Base-by-base conservation (phyloP, 2,888 invertebrate genomes). In the Lagria hirta region DNA sequence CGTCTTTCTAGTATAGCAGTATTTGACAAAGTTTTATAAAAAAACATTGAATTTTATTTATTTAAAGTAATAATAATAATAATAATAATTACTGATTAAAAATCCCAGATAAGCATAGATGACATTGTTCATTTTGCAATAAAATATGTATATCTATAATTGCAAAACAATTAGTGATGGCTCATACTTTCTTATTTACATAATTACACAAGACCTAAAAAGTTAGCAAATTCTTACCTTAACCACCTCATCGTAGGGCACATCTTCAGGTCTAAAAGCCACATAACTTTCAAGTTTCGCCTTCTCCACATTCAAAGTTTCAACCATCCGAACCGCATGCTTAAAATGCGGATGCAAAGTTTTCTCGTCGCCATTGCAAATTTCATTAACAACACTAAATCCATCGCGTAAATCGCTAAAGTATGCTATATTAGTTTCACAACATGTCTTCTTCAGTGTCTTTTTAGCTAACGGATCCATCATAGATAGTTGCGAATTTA, bases 381-480 rank as follows among this genome's bases (percentile, higher is more conserved):
- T 53, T 22, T 58, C 53, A 17, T 71, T 70, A 44, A 82, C 77
- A 30, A 79, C 68, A 44, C 79, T 76, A 49, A 83, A 83, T 10
- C 78, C 73, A 5, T 76, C 73, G 4, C 78, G 70, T 28, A 84
- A 66, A 5, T 72, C 72, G 6, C 76, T 72, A 18, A 84, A 76
- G 58, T 80, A 78, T 11, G 69, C 65, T 2, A 88, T 79, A 65
- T 91, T 87, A 56, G 88, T 82, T 13, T 76, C 68, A 7, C 82
- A 73, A 53, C 90, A 87, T 26, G 79, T 69, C 5, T 84, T 76
- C 70, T 88, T 88, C 0, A 92, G 68, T 1, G 80, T 75, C 51
- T 83, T 80, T 68, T 91, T 91, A 43, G 86, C 82, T 0, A 89
- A 82, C 0, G 93, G 92, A 74, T 96, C 96, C 3, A 94, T 84